phyloP scores from a whole-genome alignment of 2,888 invertebrate genomes.

The Phalera bucephala region DNA sequence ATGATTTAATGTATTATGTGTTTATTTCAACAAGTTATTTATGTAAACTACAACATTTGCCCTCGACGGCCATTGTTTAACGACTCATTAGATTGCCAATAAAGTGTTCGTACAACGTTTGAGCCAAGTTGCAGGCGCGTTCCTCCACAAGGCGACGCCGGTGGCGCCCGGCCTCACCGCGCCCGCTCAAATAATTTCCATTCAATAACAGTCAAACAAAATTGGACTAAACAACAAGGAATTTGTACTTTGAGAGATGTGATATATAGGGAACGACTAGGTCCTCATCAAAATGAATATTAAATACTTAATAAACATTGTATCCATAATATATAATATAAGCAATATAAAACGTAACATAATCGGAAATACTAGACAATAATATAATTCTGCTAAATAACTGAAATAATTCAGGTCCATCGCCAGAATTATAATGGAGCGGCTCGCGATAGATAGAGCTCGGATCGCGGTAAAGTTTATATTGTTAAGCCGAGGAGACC shows the following conservation, averaged over 20 bases:
- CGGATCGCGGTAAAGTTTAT: conserved; percentile 31
- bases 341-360: conserved; percentile 83
- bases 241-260: conserved; percentile 84
- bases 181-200: conserved; percentile 76
- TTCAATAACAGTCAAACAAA: conserved; percentile 82
- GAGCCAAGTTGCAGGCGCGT: conserved; percentile 30
- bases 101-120: conserved; percentile 22
- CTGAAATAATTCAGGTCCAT: conserved; percentile 73
- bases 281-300: conserved; percentile 82
- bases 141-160: conserved; percentile 28
- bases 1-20: conserved; percentile 43
- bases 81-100: conserved; percentile 22
- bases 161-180: conserved; percentile 18
- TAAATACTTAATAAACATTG: conserved; percentile 81
- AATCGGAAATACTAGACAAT: conserved; percentile 81
- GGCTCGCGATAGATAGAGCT: conserved; percentile 13
- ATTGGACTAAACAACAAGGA: conserved; percentile 84
- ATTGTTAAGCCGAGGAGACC: conserved; percentile 51
- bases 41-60: conserved; percentile 37
- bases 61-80: conserved; percentile 20
- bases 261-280: conserved; percentile 84
- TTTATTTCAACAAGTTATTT: conserved; percentile 51
- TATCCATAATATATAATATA: conserved; percentile 80
- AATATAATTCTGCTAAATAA: conserved; percentile 82
- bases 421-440: conserved; percentile 56